Base-by-base conservation (phyloP, 2,888 invertebrate genomes). In the Drosophila kokeensis region DNA sequence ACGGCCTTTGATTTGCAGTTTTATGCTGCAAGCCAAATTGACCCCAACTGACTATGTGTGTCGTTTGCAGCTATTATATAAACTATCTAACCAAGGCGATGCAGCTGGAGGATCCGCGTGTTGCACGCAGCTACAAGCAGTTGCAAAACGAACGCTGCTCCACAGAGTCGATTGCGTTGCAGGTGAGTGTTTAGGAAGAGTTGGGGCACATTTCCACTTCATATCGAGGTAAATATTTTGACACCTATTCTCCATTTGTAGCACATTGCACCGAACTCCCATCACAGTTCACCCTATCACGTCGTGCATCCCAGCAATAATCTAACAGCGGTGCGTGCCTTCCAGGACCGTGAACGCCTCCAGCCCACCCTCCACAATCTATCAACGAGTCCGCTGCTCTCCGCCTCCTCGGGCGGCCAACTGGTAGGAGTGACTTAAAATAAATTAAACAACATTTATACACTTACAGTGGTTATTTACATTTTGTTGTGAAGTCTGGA, bases 101-200 rank as follows among this genome's bases (percentile, higher is more conserved):
- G 80, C 95, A 96, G 85, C 95, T 97, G 95, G 96, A 96, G 89
- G 97, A 97, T 94, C 96, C 97, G 21, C 94, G 96, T 83, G 93
- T 94, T 81, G 93, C 94, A 62, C 94, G 94, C 76, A 84, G 55
- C 73, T 94, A 94, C 83, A 94, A 94, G 61, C 93, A 93, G 89
- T 91, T 93, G 83, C 94, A 94, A 84, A 93, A 93, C 69, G 93
- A 94, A 76, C 93, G 94, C 66, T 93, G 94, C 77, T 94, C 94
- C 45, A 94, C 93, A 53, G 95, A 96, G 92, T 94, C 94, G 53
- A 95, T 95, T 87, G 94, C 95, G 21, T 86, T 95, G 91, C 96
- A 96, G 95, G 96, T 96, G 92, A 93, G 79, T 73, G 24, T 5
- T 15, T 15, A 4, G 21, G 21, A 4, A 15, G 24, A 15, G 45